Evolutionary conservation across 2,888 invertebrate species (phyloP).

Genomic region (Actias luna): DNA sequence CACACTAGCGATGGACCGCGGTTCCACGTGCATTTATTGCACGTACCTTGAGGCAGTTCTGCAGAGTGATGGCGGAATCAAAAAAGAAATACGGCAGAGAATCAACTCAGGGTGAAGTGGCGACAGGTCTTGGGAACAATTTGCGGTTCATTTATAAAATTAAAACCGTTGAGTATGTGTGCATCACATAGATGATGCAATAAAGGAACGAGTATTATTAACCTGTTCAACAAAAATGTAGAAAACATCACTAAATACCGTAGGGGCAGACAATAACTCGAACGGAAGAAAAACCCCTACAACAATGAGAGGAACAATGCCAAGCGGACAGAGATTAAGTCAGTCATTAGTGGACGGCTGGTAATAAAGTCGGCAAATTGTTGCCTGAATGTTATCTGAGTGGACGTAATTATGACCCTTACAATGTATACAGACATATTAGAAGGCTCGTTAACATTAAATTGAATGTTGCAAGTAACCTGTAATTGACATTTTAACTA

Average conservation of each 20-base stretch:
- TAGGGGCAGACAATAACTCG: background rate
- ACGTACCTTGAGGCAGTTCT: too few relatives aligned
- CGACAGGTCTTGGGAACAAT: too few relatives aligned
- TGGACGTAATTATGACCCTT: constrained; percentile 3
- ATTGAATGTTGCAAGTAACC: background rate
- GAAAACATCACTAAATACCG: background rate
- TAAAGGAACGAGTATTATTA: too few relatives aligned
- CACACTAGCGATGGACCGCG: too few relatives aligned
- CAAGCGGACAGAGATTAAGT: constrained; percentile 34
- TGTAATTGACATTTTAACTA: too few relatives aligned
- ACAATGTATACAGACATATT: constrained; percentile 8
- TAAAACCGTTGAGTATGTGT: too few relatives aligned
- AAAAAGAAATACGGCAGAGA: too few relatives aligned
- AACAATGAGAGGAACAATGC: constrained; percentile 23
- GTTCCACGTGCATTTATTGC: too few relatives aligned
- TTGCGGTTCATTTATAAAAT: too few relatives aligned
- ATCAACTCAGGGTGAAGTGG: too few relatives aligned
- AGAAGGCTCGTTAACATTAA: background rate
- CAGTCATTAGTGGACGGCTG: constrained; percentile 29
- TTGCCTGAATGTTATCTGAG: constrained; percentile 1
- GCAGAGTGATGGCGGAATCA: too few relatives aligned
- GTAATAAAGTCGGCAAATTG: constrained; percentile 23
- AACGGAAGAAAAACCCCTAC: constrained; percentile 7
- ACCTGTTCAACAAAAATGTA: background rate
- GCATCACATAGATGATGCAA: too few relatives aligned